phyloP scores from a whole-genome alignment of 2,888 invertebrate species.

The Neoitamus cyanurus region DNA sequence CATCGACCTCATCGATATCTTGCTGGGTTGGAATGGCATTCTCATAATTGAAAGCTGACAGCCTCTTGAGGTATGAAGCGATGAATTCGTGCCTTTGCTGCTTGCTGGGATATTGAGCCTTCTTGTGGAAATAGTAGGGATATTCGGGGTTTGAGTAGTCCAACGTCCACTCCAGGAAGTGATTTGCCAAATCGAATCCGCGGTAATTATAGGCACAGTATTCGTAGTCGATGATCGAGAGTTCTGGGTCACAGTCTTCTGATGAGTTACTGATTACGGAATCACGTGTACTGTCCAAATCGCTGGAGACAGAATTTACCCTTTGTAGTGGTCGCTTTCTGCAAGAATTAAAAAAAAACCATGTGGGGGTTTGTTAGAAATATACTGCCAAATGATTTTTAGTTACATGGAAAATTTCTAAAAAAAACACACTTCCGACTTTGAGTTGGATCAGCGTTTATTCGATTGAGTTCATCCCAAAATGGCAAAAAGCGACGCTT shows the following conservation, averaged over 20 bases:
- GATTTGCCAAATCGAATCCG: slow-evolving; percentile 94
- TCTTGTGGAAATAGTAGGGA: slow-evolving; percentile 80
- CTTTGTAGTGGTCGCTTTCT: slow-evolving; percentile 54
- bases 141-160: slow-evolving; percentile 83
- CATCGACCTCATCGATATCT: slow-evolving; percentile 73
- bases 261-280: slow-evolving; percentile 60
- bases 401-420: not conserved
- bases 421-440: not conserved
- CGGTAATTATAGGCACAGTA: slow-evolving; percentile 95
- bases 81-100: slow-evolving; percentile 71
- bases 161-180: slow-evolving; percentile 92
- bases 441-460: not conserved
- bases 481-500: no score
- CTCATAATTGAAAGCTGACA: slow-evolving; percentile 58
- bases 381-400: not conserved
- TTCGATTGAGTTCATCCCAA: not conserved
- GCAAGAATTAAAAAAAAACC: slow-evolving; percentile 18
- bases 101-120: slow-evolving; percentile 77
- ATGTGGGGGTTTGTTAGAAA: not conserved
- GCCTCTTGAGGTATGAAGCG: slow-evolving; percentile 60
- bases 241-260: slow-evolving; percentile 67
- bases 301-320: slow-evolving; percentile 47
- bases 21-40: slow-evolving; percentile 65
- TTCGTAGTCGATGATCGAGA: slow-evolving; percentile 91
- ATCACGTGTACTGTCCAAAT: slow-evolving; percentile 61